These are phyloP conservation scores for Pseudomyrmex flavicornis DNA, from an alignment of 1,140 invertebrate genomes.

Conservation along the genomic window DNA sequence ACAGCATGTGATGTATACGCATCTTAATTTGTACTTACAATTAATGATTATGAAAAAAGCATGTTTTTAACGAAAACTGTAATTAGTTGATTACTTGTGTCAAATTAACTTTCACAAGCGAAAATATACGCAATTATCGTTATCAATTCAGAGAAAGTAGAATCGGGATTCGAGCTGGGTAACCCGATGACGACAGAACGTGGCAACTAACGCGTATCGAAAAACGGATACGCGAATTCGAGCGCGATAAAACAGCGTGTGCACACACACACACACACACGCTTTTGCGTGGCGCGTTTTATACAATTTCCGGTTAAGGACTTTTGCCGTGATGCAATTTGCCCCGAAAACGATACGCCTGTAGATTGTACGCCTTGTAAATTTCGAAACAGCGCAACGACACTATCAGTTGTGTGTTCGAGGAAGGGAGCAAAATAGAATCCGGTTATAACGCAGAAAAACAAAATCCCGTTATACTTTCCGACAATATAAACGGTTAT, in stretches of 20 bases:
- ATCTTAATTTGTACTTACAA: too few species aligned
- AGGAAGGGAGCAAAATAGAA: not conserved
- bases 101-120: too few species aligned
- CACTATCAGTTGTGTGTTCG: not conserved
- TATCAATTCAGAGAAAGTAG: slow-evolving; percentile 11
- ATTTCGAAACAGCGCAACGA: slow-evolving; percentile 21
- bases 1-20: too few species aligned
- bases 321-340: slow-evolving; percentile 29
- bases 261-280: not conserved
- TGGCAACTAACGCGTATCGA: not conserved
- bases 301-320: slow-evolving; percentile 24
- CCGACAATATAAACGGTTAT: slow-evolving; percentile 7
- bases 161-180: not conserved
- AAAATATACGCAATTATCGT: not conserved
- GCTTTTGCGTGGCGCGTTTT: slow-evolving; percentile 6
- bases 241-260: not conserved
- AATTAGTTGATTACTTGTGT: too few species aligned
- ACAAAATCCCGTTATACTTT: not conserved
- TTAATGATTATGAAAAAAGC: too few species aligned
- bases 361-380: slow-evolving; percentile 20
- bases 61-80: too few species aligned
- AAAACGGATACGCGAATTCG: slow-evolving; percentile 1
- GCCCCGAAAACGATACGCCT: slow-evolving; percentile 4
- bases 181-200: not conserved
- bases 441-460: not conserved